Evolutionary conservation across 92 coral and sea anemone species (phyloP).

Genomic region (Paramuricea clavata): DNA sequence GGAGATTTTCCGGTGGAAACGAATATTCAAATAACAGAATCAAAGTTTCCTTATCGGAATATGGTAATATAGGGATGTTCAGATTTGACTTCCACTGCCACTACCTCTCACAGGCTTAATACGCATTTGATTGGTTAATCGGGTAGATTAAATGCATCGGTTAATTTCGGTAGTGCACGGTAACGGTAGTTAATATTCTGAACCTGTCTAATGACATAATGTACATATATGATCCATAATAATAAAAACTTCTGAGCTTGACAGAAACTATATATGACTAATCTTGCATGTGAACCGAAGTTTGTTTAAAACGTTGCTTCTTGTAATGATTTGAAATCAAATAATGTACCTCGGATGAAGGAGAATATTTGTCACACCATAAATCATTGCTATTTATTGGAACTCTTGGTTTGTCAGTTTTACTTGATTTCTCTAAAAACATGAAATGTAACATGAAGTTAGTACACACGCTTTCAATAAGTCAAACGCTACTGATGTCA

Average conservation of each 20-base stretch:
- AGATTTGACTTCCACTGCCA: no score
- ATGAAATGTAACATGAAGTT: neutral
- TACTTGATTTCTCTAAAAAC: constrained; percentile 31
- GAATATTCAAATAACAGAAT: neutral
- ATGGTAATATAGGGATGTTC: no score
- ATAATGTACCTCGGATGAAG: constrained; percentile 77
- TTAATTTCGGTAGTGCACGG: no score
- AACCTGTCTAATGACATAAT: no score
- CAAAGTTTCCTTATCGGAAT: neutral
- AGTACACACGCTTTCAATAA: neutral
- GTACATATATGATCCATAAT: no score
- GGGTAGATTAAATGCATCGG: no score
- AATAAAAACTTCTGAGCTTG: no score
- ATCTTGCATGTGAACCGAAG: neutral
- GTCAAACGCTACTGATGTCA: neutral
- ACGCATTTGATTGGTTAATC: no score
- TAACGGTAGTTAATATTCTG: no score
- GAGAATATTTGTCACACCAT: constrained; percentile 91
- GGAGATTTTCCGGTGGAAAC: no score
- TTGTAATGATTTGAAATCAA: neutral
- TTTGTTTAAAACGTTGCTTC: neutral
- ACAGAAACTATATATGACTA: neutral
- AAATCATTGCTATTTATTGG: constrained; percentile 43
- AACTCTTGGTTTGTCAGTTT: neutral
- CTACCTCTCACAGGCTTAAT: no score